Evolutionary conservation across 2,888 invertebrate genomes (phyloP), one percentile per base, ranked within the genome.

Genomic region (Entomobrya proxima): DNA sequence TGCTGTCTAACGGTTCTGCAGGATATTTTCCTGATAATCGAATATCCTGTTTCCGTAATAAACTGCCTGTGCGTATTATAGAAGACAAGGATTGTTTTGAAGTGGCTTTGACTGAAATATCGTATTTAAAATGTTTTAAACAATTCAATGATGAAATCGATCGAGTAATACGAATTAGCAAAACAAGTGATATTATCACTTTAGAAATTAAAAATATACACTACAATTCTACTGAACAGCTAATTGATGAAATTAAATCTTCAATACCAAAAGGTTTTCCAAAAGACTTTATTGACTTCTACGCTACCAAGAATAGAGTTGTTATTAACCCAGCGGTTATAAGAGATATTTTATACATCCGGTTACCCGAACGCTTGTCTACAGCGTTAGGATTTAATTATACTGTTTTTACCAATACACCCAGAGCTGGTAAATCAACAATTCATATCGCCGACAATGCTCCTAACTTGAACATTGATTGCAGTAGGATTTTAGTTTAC

Each of bases 81-180:
- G n/a, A n/a, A n/a, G n/a, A n/a, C n/a, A n/a, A 35, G 0, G 40
- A 40, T 13, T 30, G 58, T 9, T 77, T 35, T 27, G 44, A 40
- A 24, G 58, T 77, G 0, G 77, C 77, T 7, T 21, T 77, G 13
- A 15, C 77, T 1, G 77, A 77, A 77, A 44, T 77, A 7, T 44
- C 77, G 1, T 77, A 61, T 13, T n/a, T 61, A 9, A n/a, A n/a
- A n/a, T n/a, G n/a, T n/a, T n/a, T n/a, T n/a, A n/a, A n/a, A n/a
- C n/a, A n/a, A n/a, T n/a, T n/a, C n/a, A n/a, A n/a, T n/a, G n/a
- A n/a, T n/a, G n/a, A n/a, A n/a, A n/a, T n/a, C n/a, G n/a, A n/a
- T n/a, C n/a, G n/a, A n/a, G n/a, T n/a, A n/a, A n/a, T n/a, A n/a
- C n/a, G n/a, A n/a, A n/a, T n/a, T n/a, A n/a, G n/a, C n/a, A n/a